These are phyloP conservation scores for Melanotus villosus DNA, from an alignment of 2,888 invertebrate genomes.

Conservation along the genomic window DNA sequence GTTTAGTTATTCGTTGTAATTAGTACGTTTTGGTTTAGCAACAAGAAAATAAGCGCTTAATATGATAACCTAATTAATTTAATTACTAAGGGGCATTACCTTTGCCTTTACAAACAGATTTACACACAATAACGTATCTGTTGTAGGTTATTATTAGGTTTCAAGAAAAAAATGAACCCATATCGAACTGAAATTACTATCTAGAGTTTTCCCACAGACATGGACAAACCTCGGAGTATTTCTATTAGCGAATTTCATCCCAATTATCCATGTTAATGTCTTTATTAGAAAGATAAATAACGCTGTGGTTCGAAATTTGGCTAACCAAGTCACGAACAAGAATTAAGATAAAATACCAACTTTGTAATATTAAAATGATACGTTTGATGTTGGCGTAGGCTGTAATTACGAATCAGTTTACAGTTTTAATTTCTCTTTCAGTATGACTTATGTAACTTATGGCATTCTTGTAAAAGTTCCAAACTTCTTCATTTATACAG, in stretches of 20 bases:
- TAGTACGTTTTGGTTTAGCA: conserved; percentile 16
- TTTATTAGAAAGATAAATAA: conserved; percentile 33
- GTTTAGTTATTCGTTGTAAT: background rate
- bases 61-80: conserved; percentile 20
- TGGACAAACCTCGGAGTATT: conserved; percentile 26
- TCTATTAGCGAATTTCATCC: conserved; percentile 32
- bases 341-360: conserved; percentile 26
- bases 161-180: conserved; percentile 1
- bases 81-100: conserved; percentile 14
- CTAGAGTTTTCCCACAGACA: conserved; percentile 30
- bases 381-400: conserved; percentile 17
- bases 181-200: conserved; percentile 22
- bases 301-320: conserved; percentile 28
- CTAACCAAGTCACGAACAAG: conserved; percentile 34
- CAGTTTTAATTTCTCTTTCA: conserved; percentile 24
- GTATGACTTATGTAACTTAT: background rate
- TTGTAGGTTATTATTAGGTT: conserved; percentile 10
- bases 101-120: conserved; percentile 5
- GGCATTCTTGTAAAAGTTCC: background rate
- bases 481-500: background rate
- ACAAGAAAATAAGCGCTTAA: conserved; percentile 1
- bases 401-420: conserved; percentile 19
- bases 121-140: conserved; percentile 24
- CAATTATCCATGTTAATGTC: conserved; percentile 32
- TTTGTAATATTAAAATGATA: conserved; percentile 32